These are phyloP conservation scores for Leptoteleia sp. DNA, from an alignment of 1,140 invertebrate genomes.

Conservation along the genomic window DNA sequence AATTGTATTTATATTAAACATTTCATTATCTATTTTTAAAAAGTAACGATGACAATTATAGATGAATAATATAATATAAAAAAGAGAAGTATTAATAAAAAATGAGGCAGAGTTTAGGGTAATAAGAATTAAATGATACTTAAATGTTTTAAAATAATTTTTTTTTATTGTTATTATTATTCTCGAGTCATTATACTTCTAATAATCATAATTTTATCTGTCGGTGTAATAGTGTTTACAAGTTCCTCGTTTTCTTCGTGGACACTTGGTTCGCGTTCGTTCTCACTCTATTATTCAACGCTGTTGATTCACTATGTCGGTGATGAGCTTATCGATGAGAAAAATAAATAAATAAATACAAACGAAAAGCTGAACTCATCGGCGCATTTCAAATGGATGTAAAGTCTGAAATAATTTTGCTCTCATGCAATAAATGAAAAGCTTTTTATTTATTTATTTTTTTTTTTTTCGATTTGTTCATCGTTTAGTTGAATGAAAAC, in stretches of 20 bases:
- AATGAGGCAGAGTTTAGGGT: not conserved
- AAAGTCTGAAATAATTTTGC: slow-evolving; percentile 2
- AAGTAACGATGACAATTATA: too few relatives aligned
- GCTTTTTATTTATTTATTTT: too few relatives aligned
- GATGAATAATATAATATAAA: not conserved
- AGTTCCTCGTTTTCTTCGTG: slow-evolving; percentile 38
- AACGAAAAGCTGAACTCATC: slow-evolving; percentile 9
- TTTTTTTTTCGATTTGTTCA: not conserved
- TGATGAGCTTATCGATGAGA: slow-evolving; percentile 24
- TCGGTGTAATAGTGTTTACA: slow-evolving; percentile 72
- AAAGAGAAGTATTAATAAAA: too few relatives aligned
- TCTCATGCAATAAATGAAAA: slow-evolving; percentile 1
- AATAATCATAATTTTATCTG: slow-evolving; percentile 68
- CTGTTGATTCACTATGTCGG: slow-evolving; percentile 70
- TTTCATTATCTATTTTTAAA: too few relatives aligned
- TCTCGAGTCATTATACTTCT: slow-evolving; percentile 73
- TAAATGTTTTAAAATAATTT: slow-evolving; percentile 75
- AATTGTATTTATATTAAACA: too few relatives aligned
- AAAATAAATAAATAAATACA: slow-evolving; percentile 39
- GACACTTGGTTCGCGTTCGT: slow-evolving; percentile 64
- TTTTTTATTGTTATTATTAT: too few relatives aligned
- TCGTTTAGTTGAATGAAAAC: slow-evolving; percentile 8
- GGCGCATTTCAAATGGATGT: not conserved
- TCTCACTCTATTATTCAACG: slow-evolving; percentile 53
- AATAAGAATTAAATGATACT: not conserved